phyloP scores from a whole-genome alignment of 2,113 vertebrate genomes.

The Mus pahari region DNA sequence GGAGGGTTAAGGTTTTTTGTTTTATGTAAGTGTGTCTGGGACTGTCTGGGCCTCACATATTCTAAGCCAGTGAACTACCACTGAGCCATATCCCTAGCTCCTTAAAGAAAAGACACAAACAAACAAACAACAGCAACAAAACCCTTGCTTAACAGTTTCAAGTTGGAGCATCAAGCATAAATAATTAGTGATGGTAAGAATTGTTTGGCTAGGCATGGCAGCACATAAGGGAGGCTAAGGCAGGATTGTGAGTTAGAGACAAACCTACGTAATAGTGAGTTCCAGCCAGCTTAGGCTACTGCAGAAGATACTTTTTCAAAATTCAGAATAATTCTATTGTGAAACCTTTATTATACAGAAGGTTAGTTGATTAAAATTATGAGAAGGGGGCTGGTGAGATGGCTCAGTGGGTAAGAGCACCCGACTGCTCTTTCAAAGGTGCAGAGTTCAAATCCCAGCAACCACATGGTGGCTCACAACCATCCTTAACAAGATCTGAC shows the following conservation, averaged over 20 bases:
- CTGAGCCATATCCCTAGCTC: not conserved
- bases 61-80: not conserved
- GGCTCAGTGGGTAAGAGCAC: too few species aligned
- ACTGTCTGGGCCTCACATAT: not conserved
- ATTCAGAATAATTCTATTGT: constrained; percentile 52
- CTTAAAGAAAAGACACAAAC: not conserved
- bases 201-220: not conserved
- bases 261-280: not conserved
- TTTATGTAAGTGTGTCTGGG: not conserved
- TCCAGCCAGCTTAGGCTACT: not conserved
- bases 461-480: too few species aligned
- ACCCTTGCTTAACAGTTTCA: not conserved
- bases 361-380: constrained; percentile 23
- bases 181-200: constrained; percentile 51
- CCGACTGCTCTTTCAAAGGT: too few species aligned
- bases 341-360: constrained; percentile 50
- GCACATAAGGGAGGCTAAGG: not conserved
- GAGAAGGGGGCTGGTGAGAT: too few species aligned
- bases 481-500: too few species aligned
- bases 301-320: not conserved
- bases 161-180: not conserved
- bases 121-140: not conserved
- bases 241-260: not conserved
- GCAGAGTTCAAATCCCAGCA: too few species aligned
- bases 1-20: not conserved